Evolutionary conservation across 2,113 vertebrate species (phyloP).

Genomic region (Proterorhinus semilunaris): DNA sequence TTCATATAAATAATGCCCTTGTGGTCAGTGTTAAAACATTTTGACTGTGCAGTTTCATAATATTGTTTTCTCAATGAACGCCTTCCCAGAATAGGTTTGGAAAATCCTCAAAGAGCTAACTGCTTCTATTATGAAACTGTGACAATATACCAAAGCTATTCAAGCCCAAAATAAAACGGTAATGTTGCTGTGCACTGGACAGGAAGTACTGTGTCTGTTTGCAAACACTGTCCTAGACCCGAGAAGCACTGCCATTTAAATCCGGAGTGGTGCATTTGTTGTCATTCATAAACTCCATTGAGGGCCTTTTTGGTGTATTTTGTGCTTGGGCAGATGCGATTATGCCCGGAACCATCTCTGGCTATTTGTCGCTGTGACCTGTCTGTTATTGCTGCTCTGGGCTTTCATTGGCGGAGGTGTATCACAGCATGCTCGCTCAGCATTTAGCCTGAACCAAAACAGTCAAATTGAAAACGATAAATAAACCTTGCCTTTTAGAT

Average conservation of each 20-base stretch:
- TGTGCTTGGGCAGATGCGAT: background rate
- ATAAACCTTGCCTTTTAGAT: conserved; percentile 1
- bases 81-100: conserved; percentile 1
- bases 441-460: conserved; percentile 17
- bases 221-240: background rate
- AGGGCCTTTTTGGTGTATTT: background rate
- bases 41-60: background rate
- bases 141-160: background rate
- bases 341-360: conserved; percentile 30
- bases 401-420: conserved; percentile 27
- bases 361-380: conserved; percentile 26
- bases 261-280: background rate
- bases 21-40: background rate
- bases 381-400: conserved; percentile 22
- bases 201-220: background rate
- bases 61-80: background rate
- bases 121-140: background rate
- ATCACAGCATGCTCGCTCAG: conserved; percentile 30
- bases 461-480: conserved; percentile 7
- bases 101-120: background rate
- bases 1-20: background rate
- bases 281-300: conserved; percentile 1
- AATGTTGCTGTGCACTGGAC: background rate
- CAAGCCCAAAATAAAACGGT: background rate
- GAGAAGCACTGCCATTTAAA: background rate